A percentile compares a stretch with the other conserved stretches of the same genome.
These are phyloP conservation scores for Pseudopipra pipra DNA, from an alignment of 2,113 vertebrate genomes.

Conservation along the genomic window DNA sequence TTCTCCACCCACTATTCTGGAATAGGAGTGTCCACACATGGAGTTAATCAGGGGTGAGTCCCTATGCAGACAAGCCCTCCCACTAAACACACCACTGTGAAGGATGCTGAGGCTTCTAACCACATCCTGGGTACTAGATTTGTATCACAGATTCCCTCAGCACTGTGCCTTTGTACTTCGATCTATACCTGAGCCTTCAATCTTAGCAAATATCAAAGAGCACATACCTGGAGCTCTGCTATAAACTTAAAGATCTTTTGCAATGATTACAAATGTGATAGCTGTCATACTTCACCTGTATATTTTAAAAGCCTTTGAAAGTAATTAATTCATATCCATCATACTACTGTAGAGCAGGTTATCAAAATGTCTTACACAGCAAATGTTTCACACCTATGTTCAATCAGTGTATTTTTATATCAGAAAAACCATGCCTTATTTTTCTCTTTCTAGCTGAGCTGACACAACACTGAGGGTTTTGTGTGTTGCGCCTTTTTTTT, in stretches of 20 bases:
- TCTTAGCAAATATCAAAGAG: not conserved
- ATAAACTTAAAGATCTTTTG: not conserved
- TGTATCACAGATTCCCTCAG: not conserved
- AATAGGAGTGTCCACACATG: slow-evolving; percentile 21
- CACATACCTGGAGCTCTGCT: not conserved
- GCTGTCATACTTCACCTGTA: not conserved
- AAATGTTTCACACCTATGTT: not conserved
- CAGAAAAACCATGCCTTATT: not conserved
- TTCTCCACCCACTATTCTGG: slow-evolving; percentile 29
- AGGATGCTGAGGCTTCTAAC: not conserved
- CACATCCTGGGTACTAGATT: slow-evolving; percentile 6
- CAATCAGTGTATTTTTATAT: not conserved
- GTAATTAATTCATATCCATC: not conserved
- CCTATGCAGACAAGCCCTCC: not conserved
- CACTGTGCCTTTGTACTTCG: not conserved
- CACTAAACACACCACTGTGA: not conserved
- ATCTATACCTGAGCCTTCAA: not conserved
- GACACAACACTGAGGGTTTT: not conserved
- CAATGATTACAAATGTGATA: not conserved
- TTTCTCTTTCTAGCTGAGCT: not conserved
- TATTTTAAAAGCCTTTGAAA: not conserved
- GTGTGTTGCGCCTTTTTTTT: not conserved
- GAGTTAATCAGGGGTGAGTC: slow-evolving; percentile 20
- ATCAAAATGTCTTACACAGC: not conserved
- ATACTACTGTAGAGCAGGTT: not conserved